phyloP scores from a whole-genome alignment of 2,113 vertebrate genomes.

The human region GRCh38 chr19:33463501-33464000 shows the following conservation, averaged over 20 bases:
- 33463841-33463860: not conserved
- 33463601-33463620: not conserved
- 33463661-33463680: too few relatives aligned
- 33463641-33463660: not conserved
- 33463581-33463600: not conserved
- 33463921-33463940: rapidly evolving
- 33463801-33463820: not conserved
- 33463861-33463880: not conserved
- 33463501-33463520: not conserved
- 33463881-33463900: rapidly evolving
- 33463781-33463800: not conserved
- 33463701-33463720: not conserved
- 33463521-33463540: not conserved
- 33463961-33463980: conserved; percentile 29
- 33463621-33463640: not conserved
- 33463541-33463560: not conserved
- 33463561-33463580: not conserved
- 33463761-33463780: not conserved
- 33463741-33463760: not conserved
- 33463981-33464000: conserved; percentile 96
- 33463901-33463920: rapidly evolving
- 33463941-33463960: conserved; percentile 61
- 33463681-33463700: not conserved
- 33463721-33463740: not conserved
- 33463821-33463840: not conserved